Base-by-base conservation (phyloP, 92 coral and sea anemone genomes). In the Umimayanthus chanpuru region DNA sequence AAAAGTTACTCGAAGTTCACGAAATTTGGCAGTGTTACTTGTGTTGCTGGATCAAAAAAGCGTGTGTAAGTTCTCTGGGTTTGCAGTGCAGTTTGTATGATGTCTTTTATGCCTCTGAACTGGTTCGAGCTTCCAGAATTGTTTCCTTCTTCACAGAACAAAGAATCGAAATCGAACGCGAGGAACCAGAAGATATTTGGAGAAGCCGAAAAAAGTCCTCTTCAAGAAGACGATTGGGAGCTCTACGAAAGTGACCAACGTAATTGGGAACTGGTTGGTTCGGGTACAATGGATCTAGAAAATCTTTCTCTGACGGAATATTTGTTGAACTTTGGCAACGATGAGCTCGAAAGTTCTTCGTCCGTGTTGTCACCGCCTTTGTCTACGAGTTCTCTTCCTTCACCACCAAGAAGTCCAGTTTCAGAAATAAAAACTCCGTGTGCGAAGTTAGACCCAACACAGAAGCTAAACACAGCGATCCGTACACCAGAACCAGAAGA, bases 261-360 rank as follows among this genome's bases (percentile, higher is more conserved):
- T 79, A 26, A 23, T 87, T 85, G 82, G 89, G n/a, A 56, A 23
- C 73, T 18, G 14, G 40, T 72, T 64, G 70, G 18, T 72, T 85
- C 81, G 58, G 85, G 76, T 43, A 77, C 82, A 84, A 79, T 93
- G 88, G 95, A 93, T 11, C 88, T 89, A 4, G 92, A 91, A 56
- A 89, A 95, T 75, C 91, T 93, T 50, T 86, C 92, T 16, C 89
- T 95, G 36, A 32, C 36, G 36, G 36, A 32, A 32, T 32, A 32
- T 32, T 32, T 32, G 36, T 32, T 32, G 36, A 32, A 32, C 36
- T 32, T 32, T 32, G 36, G 36, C 36, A 32, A 32, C 36, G 36
- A 32, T 32, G 36, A 32, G 36, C 36, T 32, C 36, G 36, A 32
- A 32, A 32, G 36, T 32, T 32, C 36, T 32, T 32, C 36, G 36